phyloP scores from a whole-genome alignment of 2,888 invertebrate species.

The Hipparchia semele region DNA sequence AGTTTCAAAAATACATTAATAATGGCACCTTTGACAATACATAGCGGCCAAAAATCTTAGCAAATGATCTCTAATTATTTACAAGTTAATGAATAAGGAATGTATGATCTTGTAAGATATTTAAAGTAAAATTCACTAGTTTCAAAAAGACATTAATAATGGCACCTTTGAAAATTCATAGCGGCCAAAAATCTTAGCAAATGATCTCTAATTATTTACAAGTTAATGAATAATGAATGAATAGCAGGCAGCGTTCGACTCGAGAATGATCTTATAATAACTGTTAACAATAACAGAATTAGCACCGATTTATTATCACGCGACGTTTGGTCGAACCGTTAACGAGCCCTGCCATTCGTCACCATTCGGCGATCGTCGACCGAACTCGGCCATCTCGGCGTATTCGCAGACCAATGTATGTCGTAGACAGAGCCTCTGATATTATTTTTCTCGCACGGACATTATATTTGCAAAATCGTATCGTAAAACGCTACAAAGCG shows the following conservation, averaged over 20 bases:
- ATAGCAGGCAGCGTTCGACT: neutral
- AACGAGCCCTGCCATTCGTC: constrained; percentile 70
- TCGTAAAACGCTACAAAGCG: too few species aligned
- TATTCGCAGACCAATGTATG: constrained; percentile 51
- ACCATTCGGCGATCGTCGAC: constrained; percentile 51
- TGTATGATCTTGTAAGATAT: too few species aligned
- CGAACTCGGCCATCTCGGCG: constrained; percentile 40
- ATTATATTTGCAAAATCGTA: too few species aligned
- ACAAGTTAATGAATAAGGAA: too few species aligned
- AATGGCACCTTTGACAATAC: too few species aligned
- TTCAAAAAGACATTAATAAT: too few species aligned
- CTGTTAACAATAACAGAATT: constrained; percentile 71
- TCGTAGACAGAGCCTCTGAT: neutral
- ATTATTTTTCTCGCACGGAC: neutral
- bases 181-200: neutral
- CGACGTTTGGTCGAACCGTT: constrained; percentile 64
- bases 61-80: too few species aligned
- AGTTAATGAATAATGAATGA: neutral
- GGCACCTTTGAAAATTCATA: too few species aligned
- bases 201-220: neutral
- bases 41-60: too few species aligned
- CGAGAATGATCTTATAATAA: constrained; percentile 40
- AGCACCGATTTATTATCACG: constrained; percentile 72
- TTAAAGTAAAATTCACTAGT: too few species aligned
- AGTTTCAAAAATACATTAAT: too few species aligned